Percentiles rank a stretch among this genome's conserved stretches.
Conservation (phyloP, 2,797 vertebrate genomes). For the Lagorchestes hirsutus region DNA sequence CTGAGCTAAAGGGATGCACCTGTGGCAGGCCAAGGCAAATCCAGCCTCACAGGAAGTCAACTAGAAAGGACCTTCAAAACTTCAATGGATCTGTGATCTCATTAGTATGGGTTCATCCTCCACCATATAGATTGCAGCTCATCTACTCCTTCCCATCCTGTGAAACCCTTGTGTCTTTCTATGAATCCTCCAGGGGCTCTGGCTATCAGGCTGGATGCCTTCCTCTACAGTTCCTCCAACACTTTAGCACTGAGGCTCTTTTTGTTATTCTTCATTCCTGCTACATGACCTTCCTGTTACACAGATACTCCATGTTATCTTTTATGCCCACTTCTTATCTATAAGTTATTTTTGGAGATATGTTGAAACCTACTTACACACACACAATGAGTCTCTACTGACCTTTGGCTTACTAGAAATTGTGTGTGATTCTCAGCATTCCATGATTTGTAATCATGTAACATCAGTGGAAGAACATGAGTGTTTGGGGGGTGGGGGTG, state of each 20-base stretch:
- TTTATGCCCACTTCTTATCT: neutral
- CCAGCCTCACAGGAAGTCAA: neutral
- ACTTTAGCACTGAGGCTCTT: neutral
- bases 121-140: neutral
- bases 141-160: neutral
- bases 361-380: neutral
- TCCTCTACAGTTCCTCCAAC: neutral
- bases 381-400: neutral
- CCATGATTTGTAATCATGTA: neutral
- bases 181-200: neutral
- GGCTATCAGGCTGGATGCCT: neutral
- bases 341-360: neutral
- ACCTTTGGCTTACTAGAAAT: neutral
- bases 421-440: neutral
- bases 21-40: neutral
- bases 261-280: neutral
- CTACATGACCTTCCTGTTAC: neutral
- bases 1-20: conserved; percentile 6
- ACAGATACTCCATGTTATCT: neutral
- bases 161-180: neutral
- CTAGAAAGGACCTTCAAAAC: neutral
- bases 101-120: neutral
- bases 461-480: neutral
- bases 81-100: neutral
- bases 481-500: neutral